Base-by-base conservation (phyloP, 2,888 invertebrate genomes). In the Drosophila putrida region DNA sequence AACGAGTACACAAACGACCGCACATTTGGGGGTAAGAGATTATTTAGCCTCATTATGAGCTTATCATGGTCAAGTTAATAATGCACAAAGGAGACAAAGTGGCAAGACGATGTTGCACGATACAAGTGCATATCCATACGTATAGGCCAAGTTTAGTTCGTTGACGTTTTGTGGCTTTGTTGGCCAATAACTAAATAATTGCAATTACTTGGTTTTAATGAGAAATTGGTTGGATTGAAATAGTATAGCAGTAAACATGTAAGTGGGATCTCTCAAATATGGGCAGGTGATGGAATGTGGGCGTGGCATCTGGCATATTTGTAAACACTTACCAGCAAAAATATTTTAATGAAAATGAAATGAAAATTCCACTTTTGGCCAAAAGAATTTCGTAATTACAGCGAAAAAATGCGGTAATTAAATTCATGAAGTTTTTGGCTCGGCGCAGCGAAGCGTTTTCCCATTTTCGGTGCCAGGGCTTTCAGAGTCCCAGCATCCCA, bases 371-470 rank as follows among this genome's bases (percentile, higher is more conserved):
- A 71, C 71, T 82, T 84, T 88, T 68, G 74, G 87, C 84, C 88
- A 88, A 86, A 85, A 86, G 85, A 85, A 85, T 85, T 86, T 85
- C 74, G 87, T 85, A 85, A 85, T 85, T 88, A 85, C 88, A 88
- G 81, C 88, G 81, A 74, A 85, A 88, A 88, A 85, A 85, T 85
- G 70, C 81, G 75, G 79, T 85, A 85, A 85, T 85, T 88, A 85
- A 85, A 85, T 85, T 88, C 88, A 85, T 86, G 88, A 85, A 85
- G 89, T 88, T 85, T 78, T 75, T 75, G 79, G 71, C 83, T 74
- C 62, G 67, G 55, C 62, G 73, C 71, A 72, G 53, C 71, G 72
- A 75, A 69, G 64, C 80, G 71, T 78, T 46, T 82, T 60, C 60
- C 80, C 66, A 72, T 61, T 76, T 63, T 66, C 59, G 57, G 46